Evolutionary conservation across 2,113 vertebrate genomes (phyloP).

Genomic region (Suricata suricatta): DNA sequence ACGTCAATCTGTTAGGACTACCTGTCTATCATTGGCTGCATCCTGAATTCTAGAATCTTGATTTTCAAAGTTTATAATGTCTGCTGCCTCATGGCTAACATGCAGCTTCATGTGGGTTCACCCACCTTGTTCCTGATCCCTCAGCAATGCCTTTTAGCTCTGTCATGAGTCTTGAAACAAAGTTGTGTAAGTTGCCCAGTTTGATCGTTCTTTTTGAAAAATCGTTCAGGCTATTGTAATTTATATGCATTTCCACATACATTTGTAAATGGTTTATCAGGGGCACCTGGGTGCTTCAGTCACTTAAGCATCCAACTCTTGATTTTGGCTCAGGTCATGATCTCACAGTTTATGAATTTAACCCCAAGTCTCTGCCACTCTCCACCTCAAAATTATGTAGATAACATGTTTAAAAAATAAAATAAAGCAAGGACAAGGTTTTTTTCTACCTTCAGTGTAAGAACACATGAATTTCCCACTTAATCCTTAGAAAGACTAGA

Average conservation of each 20-base stretch:
- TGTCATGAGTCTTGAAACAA: background rate
- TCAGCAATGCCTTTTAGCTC: background rate
- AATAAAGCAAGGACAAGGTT: background rate
- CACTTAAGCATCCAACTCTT: too few species aligned
- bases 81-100: background rate
- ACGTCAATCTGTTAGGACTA: too few species aligned
- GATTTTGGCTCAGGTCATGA: too few species aligned
- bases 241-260: background rate
- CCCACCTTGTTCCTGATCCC: fast-evolving
- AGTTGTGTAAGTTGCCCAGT: background rate
- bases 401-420: too few species aligned
- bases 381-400: too few species aligned
- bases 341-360: too few species aligned
- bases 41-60: background rate
- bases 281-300: too few species aligned
- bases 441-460: background rate
- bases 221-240: background rate
- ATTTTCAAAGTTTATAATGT: background rate
- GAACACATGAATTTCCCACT: background rate
- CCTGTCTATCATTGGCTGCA: background rate
- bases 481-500: background rate
- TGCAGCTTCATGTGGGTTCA: background rate
- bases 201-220: background rate
- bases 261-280: background rate
- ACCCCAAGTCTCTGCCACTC: too few species aligned